Base-by-base conservation (phyloP, 1,140 invertebrate species). In the Drosophila novamexicana region DNA sequence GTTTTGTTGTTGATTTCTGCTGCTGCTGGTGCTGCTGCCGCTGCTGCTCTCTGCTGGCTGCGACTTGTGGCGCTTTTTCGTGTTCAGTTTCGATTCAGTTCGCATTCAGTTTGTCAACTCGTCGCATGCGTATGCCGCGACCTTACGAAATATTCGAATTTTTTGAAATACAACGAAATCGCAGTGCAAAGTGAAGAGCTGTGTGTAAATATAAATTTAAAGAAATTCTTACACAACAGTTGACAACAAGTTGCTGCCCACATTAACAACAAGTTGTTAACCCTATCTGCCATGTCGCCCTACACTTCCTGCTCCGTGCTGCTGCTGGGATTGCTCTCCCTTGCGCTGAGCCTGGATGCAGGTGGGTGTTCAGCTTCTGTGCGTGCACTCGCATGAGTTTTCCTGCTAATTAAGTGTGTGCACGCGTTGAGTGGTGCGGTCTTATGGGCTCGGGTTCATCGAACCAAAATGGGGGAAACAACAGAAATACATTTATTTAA, bases 31-130 rank as follows among this genome's bases (percentile, higher is more conserved):
- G 22, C 22, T 5, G 22, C 22, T 29, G 22, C 22, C 22, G 22
- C 22, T 2, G 22, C 37, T 56, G 6, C 7, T 58, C 16, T 4
- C 7, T 58, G 39, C 40, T 61, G 44, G 7, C 53, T 54, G 54
- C 42, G 50, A 54, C 68, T 64, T 71, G 58, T 71, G 58, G 49
- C 49, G 49, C 52, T 39, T 66, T 69, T 75, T 70, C 53, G 59
- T 64, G 29, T 67, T 81, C 79, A 82, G 75, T 82, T 78, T 70
- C 67, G 74, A 73, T 86, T 86, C 72, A 86, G 76, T 86, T 83
- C 77, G 81, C 77, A 50, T 79, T 77, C 69, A 80, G 77, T 79
- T 89, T 88, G 84, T 68, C 84, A 88, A 89, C 83, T 79, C 76
- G 83, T 88, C 83, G 84, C 83, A 88, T 88, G 83, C 69, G 84